Percentiles rank a stretch among this genome's conserved stretches.
Evolutionary conservation across 2,113 vertebrate genomes (phyloP).

Genomic region (Neofelis nebulosa): DNA sequence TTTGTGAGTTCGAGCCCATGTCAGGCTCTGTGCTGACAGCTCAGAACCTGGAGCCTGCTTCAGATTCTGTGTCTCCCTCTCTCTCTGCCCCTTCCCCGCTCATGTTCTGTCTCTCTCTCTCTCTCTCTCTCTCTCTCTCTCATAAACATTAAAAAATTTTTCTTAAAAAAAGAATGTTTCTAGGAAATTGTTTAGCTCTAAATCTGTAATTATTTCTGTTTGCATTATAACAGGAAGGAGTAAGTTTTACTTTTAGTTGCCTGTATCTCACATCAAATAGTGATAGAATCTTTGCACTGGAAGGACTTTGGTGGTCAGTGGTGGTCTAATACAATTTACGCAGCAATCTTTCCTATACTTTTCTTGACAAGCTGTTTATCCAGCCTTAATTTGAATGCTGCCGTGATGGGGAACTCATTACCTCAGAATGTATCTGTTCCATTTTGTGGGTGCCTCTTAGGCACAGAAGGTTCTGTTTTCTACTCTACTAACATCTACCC

Average conservation of each 20-base stretch:
- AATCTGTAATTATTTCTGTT: slow-evolving; percentile 24
- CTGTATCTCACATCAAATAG: neutral
- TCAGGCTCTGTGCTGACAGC: too few species aligned
- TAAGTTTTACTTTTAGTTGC: neutral
- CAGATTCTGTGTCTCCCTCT: too few species aligned
- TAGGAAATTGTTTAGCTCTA: neutral
- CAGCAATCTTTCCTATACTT: neutral
- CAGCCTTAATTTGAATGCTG: neutral
- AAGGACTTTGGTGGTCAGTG: neutral
- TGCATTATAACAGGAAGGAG: neutral
- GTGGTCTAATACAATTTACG: neutral
- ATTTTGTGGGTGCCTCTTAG: neutral
- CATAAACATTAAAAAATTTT: too few species aligned
- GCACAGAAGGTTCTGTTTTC: neutral
- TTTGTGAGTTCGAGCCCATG: too few species aligned
- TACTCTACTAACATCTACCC: neutral
- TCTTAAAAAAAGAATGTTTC: neutral
- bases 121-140: too few species aligned
- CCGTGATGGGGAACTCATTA: neutral
- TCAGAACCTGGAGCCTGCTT: too few species aligned
- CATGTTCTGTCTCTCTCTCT: too few species aligned
- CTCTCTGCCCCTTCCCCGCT: too few species aligned
- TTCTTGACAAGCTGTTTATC: neutral
- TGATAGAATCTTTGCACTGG: neutral
- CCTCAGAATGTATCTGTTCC: neutral